Evolutionary conservation across 1,140 invertebrate species (phyloP), one percentile per base, ranked within the genome.

Genomic region (Episyrphus balteatus): DNA sequence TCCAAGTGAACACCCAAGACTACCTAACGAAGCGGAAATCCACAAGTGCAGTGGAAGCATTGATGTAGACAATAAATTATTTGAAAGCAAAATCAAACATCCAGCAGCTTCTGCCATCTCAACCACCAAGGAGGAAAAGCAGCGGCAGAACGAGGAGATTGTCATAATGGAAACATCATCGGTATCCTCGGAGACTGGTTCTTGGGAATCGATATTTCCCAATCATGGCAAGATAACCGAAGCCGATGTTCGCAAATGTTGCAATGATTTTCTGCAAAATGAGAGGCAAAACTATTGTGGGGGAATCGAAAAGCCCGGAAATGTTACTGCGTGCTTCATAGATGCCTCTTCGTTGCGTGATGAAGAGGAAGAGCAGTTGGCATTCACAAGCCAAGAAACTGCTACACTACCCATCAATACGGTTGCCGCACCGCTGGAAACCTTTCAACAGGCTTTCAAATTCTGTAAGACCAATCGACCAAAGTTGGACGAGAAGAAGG

Each of bases 271-370:
- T 41, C 52, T 50, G 37, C 45, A 21, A 38, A 51, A 34, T 50
- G 47, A 44, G 47, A 50, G 42, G 52, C 36, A 2, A 43, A 40
- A 17, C 51, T 19, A 12, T 5, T 41, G 13, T 18, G 11, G 19
- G n/a, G 15, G 39, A 13, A 13, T 26, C 8, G 21, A 26, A 13
- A 21, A 41, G 39, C 18, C 11, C 6, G 3, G 7, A 12, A 14
- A 18, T 17, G 39, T 14, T 10, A 66, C 61, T 49, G 58, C 58
- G 6, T 84, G 79, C 61, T 86, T 86, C 55, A 85, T 86, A 47
- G 83, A 86, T 64, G 83, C 83, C 19, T 80, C 83, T 1, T 80
- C 75, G 55, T 65, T 86, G 21, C 75, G 75, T 10, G 83, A 86
- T 56, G 83, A 86, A 59, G 75, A 79, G 42, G 55, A 69, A 26